Percentiles rank a stretch among this genome's conserved stretches.
Conservation (phyloP, 2,797 vertebrate genomes). For the Gila robusta region DNA sequence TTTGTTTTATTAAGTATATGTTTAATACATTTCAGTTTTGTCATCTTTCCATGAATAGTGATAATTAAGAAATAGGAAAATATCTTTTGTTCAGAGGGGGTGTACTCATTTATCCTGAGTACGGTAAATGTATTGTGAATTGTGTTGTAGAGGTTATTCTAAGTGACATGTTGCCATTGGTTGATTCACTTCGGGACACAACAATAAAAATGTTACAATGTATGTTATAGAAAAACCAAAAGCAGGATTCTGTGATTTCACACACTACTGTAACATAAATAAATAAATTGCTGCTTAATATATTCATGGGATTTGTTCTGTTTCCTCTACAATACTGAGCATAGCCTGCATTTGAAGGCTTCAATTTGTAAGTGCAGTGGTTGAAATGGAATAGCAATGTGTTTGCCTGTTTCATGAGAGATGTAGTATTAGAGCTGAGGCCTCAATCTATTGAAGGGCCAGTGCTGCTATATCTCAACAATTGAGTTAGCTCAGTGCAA, state of each 20-base stretch:
- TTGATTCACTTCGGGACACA: constrained; percentile 51
- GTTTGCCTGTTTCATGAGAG: constrained; percentile 75
- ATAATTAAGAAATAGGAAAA: not conserved
- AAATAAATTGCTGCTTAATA: constrained; percentile 65
- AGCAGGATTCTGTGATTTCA: constrained; percentile 57
- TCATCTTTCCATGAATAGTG: not conserved
- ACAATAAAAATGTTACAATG: constrained; percentile 46
- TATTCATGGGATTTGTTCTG: constrained; percentile 66
- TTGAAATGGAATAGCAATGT: constrained; percentile 75
- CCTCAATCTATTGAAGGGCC: constrained; percentile 84
- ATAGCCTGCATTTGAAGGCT: constrained; percentile 68
- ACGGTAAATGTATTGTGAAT: not conserved
- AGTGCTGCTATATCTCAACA: constrained; percentile 78
- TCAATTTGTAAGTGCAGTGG: constrained; percentile 72
- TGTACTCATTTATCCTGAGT: not conserved
- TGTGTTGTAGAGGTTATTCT: constrained; percentile 46
- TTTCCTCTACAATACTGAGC: constrained; percentile 61
- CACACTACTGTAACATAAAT: constrained; percentile 60
- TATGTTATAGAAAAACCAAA: constrained; percentile 49
- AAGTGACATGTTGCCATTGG: constrained; percentile 44
- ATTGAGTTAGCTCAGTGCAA: constrained; percentile 82
- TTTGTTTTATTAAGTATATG: not conserved
- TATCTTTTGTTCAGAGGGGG: not conserved
- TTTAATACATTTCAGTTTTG: not conserved
- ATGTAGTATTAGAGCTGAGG: constrained; percentile 79